A percentile compares a stretch with the other conserved stretches of the same genome.
These are phyloP conservation scores for Meloidogyne floridensis DNA, from an alignment of 1,140 invertebrate genomes.

Conservation along the genomic window DNA sequence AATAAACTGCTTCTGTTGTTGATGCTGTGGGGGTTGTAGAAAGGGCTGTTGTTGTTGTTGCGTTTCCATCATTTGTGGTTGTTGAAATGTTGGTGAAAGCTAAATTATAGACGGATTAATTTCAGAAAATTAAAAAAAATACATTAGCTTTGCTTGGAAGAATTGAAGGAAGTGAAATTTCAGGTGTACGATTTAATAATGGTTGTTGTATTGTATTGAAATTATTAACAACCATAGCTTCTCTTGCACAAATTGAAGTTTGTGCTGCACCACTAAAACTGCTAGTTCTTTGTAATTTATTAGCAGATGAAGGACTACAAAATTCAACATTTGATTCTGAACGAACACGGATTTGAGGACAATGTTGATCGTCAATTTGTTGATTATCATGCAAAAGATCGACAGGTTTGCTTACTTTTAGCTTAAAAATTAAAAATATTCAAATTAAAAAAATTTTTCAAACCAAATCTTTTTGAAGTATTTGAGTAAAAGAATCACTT, in stretches of 20 bases:
- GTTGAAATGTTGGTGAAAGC: background rate
- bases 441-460: background rate
- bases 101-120: background rate
- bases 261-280: constrained; percentile 1
- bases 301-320: background rate
- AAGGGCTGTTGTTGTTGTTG: background rate
- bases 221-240: background rate
- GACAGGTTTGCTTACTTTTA: background rate
- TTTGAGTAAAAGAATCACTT: constrained; percentile 6
- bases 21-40: background rate
- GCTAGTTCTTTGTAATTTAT: background rate
- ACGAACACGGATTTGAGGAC: background rate
- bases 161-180: background rate
- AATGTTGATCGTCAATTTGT: background rate
- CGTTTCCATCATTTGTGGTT: background rate
- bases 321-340: constrained; percentile 4
- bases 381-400: background rate
- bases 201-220: background rate
- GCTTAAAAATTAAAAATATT: background rate
- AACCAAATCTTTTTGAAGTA: background rate
- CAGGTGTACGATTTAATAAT: background rate
- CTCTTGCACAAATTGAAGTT: background rate
- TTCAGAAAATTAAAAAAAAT: background rate
- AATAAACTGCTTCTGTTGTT: background rate
- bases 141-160: background rate